Evolutionary conservation across 2,888 invertebrate genomes (phyloP), one percentile per base, ranked within the genome.

Genomic region (Craniophora ligustri): DNA sequence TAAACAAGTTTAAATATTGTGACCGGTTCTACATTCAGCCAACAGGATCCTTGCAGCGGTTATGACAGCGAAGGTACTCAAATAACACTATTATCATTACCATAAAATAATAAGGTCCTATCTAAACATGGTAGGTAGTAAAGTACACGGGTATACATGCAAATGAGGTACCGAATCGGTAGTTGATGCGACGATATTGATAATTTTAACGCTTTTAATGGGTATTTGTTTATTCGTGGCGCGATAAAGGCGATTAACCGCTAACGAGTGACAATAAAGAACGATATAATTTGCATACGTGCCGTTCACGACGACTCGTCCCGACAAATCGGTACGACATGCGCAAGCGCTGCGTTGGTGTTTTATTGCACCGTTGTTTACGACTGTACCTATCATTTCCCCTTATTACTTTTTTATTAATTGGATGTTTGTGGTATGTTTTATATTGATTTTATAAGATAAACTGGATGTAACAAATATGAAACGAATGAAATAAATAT

Each of bases 131-230:
- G 50, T 54, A 39, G 58, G 57, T 26, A 26, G n/a, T 3, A n/a
- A n/a, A n/a, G n/a, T 65, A 73, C 66, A 47, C 57, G 57, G 57
- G 63, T 57, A 50, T 36, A 46, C 70, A 88, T 86, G 86, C 81
- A 85, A 88, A 89, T 85, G 77, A 81, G 77, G 64, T 41, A 57
- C 57, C 73, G 76, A 77, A 51, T 62, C 59, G 44, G 44, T 42
- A 64, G 44, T 64, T 75, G 67, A 80, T 79, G 81, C 79, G 85
- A 85, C 88, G 79, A 87, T 85, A 88, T 87, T 89, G 86, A 87
- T 88, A 88, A 91, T 84, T 86, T 87, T 86, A 84, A 86, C 87
- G 75, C 82, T 74, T 78, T 79, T 85, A 86, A 89, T 82, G 81
- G 79, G 73, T 85, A 86, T 89, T 90, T 90, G 91, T 91, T 88